These are phyloP conservation scores for Nymphalis polychloros DNA, from an alignment of 2,888 invertebrate genomes.

Conservation along the genomic window DNA sequence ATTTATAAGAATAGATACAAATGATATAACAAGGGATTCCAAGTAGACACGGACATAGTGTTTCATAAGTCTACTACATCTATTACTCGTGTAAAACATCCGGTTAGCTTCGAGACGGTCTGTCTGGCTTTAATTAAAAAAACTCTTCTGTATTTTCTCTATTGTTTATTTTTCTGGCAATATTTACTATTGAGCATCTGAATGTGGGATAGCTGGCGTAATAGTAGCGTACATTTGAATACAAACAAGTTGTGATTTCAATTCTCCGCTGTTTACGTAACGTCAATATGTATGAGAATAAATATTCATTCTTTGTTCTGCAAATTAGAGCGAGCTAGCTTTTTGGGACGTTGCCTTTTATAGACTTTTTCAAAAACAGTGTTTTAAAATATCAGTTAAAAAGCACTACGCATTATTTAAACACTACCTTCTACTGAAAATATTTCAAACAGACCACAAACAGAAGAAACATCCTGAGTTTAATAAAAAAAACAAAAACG, in stretches of 20 bases:
- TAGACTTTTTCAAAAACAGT: background rate
- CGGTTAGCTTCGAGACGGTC: background rate
- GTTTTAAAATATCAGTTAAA: constrained; percentile 1
- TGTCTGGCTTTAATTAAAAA: constrained; percentile 3
- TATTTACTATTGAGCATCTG: constrained; percentile 14
- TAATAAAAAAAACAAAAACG: background rate
- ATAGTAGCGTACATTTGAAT: constrained; percentile 13
- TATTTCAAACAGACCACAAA: background rate
- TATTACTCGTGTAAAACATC: background rate
- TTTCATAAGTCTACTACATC: constrained; percentile 1
- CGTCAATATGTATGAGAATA: constrained; percentile 15
- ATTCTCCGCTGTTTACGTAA: constrained; percentile 19
- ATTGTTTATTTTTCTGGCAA: constrained; percentile 9
- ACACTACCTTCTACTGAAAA: background rate
- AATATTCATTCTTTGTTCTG: constrained; percentile 11
- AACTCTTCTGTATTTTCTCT: background rate
- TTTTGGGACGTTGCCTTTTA: constrained; percentile 18
- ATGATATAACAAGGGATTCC: background rate
- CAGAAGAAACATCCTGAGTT: background rate
- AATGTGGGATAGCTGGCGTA: constrained; percentile 10
- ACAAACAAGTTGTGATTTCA: constrained; percentile 20
- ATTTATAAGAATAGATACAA: constrained; percentile 1
- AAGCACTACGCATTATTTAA: background rate
- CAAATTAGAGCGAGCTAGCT: constrained; percentile 14
- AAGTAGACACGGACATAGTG: background rate